Evolutionary conservation across 2,113 vertebrate genomes (phyloP), one percentile per base, ranked within the genome.

Genomic region (Chamaea fasciata): DNA sequence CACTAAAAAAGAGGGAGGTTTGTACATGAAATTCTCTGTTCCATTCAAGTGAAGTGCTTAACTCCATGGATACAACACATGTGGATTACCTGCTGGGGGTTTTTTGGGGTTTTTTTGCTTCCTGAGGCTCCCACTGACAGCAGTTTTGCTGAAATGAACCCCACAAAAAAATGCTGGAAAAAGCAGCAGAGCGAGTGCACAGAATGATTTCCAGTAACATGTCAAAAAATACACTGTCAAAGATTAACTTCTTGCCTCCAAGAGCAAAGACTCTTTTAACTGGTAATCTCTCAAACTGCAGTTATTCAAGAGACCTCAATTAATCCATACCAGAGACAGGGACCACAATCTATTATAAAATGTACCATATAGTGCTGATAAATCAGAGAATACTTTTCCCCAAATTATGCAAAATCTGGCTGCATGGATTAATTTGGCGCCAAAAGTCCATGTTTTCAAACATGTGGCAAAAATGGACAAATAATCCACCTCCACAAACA

Each of bases 161-260:
- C 62, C 74, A 77, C 64, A 86, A 73, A 44, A 44, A 69, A 94
- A 77, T 30, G 23, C 83, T 55, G 52, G 73, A 44, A 80, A 71
- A 6, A 75, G 77, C 5, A 86, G 83, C 86, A 79, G 44, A 80
- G 57, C 4, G 2, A 35, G 13, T 1, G 5, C n/a, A 46, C 53
- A 57, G 69, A 83, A 67, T 8, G 35, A 47, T 65, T 74, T 70
- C 41, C 85, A 90, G 76, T 13, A 78, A 79, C 39, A 19, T 0
- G 3, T 41, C 64, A 90, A 44, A 88, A 86, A 90, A 86, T 9
- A 15, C 0, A 3, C 59, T 77, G 75, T 63, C 82, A 60, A 87
- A 91, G 56, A 83, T 77, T 63, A 83, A 80, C 47, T 86, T 86
- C 79, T 50, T 83, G 52, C 55, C 68, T 79, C 42, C 18, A 73